phyloP scores from a whole-genome alignment of 1,140 invertebrate species.

The Zaprionus capensis region DNA sequence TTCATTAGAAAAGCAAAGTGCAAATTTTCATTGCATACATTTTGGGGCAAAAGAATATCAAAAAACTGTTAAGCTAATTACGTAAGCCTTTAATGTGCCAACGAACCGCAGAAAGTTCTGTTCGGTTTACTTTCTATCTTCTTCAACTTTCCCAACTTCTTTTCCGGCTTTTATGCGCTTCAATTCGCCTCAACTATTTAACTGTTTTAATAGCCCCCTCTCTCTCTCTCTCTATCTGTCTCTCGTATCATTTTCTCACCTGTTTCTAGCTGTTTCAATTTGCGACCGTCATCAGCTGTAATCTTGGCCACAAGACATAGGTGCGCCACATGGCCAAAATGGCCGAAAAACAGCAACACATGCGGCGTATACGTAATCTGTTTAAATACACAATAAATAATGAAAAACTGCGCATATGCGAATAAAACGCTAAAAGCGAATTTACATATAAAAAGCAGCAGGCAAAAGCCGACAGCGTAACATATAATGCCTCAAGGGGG shows the following conservation, averaged over 20 bases:
- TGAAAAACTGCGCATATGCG: constrained; percentile 61
- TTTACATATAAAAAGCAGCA: constrained; percentile 60
- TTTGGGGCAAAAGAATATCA: neutral
- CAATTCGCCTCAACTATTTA: neutral
- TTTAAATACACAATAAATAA: constrained; percentile 82
- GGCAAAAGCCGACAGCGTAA: constrained; percentile 43
- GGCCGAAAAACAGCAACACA: constrained; percentile 25
- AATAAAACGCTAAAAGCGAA: constrained; percentile 61
- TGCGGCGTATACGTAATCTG: constrained; percentile 70
- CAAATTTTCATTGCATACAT: constrained; percentile 32
- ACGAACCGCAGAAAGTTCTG: too few species aligned
- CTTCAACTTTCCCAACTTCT: neutral
- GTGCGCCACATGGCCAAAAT: constrained; percentile 24
- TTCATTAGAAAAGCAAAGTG: constrained; percentile 45
- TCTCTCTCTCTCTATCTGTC: neutral
- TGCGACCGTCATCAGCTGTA: constrained; percentile 39
- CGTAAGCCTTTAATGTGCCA: neutral
- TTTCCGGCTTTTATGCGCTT: neutral
- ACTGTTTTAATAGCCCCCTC: neutral
- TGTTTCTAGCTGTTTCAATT: constrained; percentile 28
- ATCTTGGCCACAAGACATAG: constrained; percentile 36
- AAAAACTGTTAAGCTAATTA: constrained; percentile 1
- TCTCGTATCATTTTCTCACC: constrained; percentile 31
- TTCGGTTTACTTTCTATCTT: neutral
- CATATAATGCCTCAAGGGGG: constrained; percentile 30